Conservation (phyloP, 2,888 invertebrate species). For the Amiota mariae region DNA sequence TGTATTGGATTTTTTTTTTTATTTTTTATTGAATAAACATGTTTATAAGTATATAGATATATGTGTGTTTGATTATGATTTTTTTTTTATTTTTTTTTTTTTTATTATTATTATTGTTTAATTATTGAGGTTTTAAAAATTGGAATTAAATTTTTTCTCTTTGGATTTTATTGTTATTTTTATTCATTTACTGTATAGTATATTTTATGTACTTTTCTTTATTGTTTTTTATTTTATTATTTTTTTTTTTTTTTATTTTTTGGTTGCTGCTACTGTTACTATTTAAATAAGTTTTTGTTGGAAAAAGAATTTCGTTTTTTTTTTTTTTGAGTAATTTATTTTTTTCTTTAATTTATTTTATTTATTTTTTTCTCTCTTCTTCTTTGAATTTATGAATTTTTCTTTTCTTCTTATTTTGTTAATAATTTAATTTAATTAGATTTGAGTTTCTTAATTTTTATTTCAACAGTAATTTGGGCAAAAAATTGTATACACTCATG, state of each 20-base stretch:
- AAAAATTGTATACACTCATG: neutral
- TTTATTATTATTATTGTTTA: neutral
- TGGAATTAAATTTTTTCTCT: neutral
- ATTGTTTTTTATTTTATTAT: conserved; percentile 16
- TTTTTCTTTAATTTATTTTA: no score
- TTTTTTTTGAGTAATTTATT: neutral
- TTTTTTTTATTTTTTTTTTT: neutral
- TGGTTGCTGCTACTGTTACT: neutral
- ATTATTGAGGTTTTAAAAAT: neutral
- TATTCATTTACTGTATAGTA: neutral
- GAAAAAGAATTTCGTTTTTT: neutral
- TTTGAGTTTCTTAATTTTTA: neutral
- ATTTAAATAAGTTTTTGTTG: neutral
- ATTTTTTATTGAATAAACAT: neutral
- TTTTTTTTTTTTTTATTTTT: conserved; percentile 3
- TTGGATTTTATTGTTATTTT: neutral
- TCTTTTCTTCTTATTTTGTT: no score
- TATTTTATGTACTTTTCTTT: conserved; percentile 1
- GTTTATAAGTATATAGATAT: no score
- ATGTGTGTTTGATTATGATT: neutral
- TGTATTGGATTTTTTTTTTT: neutral
- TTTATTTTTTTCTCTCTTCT: no score
- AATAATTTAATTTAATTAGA: no score
- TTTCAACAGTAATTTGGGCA: conserved; percentile 9
- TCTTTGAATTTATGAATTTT: no score